Conservation (phyloP, 2,113 vertebrate genomes). For the Saccopteryx leptura region DNA sequence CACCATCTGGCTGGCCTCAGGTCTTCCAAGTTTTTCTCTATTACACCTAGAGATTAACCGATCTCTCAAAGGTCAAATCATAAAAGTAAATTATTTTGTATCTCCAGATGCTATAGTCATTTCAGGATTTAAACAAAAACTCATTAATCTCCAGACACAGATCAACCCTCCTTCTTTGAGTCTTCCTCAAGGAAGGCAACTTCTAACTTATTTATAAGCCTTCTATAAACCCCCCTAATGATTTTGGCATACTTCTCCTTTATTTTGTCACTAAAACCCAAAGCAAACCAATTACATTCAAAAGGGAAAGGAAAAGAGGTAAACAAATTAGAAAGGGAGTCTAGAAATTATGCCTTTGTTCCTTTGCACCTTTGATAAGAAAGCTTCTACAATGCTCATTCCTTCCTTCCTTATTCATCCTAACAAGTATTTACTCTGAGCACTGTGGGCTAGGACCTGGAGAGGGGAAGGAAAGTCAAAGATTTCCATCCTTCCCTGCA, state of each 20-base stretch:
- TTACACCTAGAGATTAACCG: neutral
- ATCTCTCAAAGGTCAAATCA: conserved; percentile 4
- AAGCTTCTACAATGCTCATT: neutral
- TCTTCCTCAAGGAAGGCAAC: neutral
- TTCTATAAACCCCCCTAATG: neutral
- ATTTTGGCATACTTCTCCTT: neutral
- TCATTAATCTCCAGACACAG: neutral
- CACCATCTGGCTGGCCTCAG: neutral
- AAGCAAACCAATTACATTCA: neutral
- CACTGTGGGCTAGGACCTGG: neutral
- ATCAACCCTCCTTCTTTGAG: neutral
- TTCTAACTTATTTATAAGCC: neutral
- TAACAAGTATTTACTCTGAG: neutral
- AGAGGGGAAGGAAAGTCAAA: neutral
- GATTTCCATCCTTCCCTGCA: neutral
- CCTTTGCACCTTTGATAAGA: neutral
- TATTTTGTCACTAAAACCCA: conserved; percentile 8
- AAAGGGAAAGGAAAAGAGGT: neutral
- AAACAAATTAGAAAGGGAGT: neutral
- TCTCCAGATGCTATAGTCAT: neutral
- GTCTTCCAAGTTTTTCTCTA: neutral
- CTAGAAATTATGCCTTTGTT: neutral
- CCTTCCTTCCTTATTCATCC: neutral
- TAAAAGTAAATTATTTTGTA: conserved; percentile 23
- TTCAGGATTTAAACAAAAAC: conserved; percentile 53